Evolutionary conservation across 92 coral and sea anemone species (phyloP).

Genomic region (Umimayanthus chanpuru): DNA sequence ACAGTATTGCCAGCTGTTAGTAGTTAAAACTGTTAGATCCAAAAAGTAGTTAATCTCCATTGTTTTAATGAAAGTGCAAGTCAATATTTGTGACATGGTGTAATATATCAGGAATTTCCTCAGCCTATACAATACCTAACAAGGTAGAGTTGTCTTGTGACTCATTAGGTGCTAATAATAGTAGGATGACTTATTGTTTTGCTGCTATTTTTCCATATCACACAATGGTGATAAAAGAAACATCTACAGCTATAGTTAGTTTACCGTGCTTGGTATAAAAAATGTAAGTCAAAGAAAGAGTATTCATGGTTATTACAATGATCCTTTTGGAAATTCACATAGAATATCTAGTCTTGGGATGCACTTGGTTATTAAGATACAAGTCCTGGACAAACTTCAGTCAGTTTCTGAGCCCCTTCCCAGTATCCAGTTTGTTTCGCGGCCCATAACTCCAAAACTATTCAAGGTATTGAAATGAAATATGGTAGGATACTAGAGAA

Average conservation of each 20-base stretch:
- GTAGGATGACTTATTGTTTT: neutral
- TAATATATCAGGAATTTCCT: neutral
- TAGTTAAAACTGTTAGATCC: neutral
- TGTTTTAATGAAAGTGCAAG: conserved; percentile 1
- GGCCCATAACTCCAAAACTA: too few species aligned
- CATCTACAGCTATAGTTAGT: neutral
- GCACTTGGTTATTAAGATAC: too few species aligned
- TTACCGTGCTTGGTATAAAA: neutral
- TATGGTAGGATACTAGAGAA: too few species aligned
- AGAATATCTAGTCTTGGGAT: too few species aligned
- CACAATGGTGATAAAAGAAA: neutral
- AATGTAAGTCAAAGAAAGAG: too few species aligned
- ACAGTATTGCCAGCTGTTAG: too few species aligned
- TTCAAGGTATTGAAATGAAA: too few species aligned
- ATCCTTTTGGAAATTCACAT: too few species aligned
- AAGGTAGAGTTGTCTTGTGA: neutral
- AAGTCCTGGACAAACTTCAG: too few species aligned
- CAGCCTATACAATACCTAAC: neutral
- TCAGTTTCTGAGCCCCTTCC: too few species aligned
- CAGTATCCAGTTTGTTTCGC: too few species aligned
- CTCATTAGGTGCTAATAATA: neutral
- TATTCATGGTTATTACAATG: too few species aligned
- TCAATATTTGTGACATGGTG: neutral
- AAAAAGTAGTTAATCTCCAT: neutral
- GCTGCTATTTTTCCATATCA: neutral